These are phyloP conservation scores for Characodon lateralis DNA, from an alignment of 2,797 vertebrate species.

Conservation along the genomic window DNA sequence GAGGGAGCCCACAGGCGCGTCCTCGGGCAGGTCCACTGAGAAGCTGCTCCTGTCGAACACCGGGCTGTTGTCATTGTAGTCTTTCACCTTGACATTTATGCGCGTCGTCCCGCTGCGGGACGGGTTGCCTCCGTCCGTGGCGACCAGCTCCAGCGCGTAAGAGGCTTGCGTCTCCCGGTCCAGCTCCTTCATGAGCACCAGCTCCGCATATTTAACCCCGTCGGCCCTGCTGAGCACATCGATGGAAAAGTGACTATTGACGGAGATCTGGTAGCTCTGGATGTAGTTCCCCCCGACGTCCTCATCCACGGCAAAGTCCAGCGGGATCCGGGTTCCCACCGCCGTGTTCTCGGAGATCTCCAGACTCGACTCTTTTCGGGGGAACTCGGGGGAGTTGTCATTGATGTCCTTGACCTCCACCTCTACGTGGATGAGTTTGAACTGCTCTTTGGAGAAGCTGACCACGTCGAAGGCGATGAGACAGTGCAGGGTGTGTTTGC, in stretches of 20 bases:
- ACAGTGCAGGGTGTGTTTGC: constrained; percentile 86
- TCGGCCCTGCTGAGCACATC: constrained; percentile 93
- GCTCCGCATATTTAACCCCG: constrained; percentile 92
- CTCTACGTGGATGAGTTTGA: constrained; percentile 93
- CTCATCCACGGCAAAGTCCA: constrained; percentile 90
- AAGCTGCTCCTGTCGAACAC: constrained; percentile 86
- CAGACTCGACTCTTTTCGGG: constrained; percentile 85
- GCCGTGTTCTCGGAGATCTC: constrained; percentile 92
- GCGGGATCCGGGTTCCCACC: constrained; percentile 89
- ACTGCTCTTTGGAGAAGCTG: constrained; percentile 91
- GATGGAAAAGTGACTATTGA: constrained; percentile 92
- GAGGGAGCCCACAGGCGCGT: constrained; percentile 87
- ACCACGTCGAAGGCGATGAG: constrained; percentile 94
- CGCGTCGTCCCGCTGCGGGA: constrained; percentile 87
- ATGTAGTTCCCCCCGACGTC: constrained; percentile 92
- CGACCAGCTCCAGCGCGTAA: constrained; percentile 90
- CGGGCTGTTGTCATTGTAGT: constrained; percentile 96
- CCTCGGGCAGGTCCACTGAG: constrained; percentile 89
- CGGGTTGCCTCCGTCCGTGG: constrained; percentile 90
- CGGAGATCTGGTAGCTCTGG: constrained; percentile 92
- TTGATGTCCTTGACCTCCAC: constrained; percentile 97
- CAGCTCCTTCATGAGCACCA: constrained; percentile 93
- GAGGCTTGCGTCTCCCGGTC: constrained; percentile 90
- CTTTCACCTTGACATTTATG: constrained; percentile 90
- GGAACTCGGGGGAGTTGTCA: constrained; percentile 91